Conservation (phyloP, 2,797 vertebrate species). For the Buceros bicornis region DNA sequence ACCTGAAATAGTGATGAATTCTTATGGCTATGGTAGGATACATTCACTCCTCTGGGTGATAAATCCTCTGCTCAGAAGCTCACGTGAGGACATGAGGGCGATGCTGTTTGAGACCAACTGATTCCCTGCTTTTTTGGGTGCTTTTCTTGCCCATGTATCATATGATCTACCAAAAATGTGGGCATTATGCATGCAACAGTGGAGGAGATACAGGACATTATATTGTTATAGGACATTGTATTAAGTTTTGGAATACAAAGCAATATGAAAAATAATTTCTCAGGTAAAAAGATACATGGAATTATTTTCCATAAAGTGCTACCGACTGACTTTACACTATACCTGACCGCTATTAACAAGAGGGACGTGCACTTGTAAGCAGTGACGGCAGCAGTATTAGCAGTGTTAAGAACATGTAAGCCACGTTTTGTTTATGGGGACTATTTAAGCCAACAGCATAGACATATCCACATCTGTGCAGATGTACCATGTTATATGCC, state of each 20-base stretch:
- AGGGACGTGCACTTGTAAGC: not conserved
- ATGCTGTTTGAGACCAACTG: not conserved
- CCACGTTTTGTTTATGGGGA: not conserved
- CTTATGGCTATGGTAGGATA: not conserved
- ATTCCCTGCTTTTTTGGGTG: not conserved
- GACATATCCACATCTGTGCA: not conserved
- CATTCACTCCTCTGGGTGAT: not conserved
- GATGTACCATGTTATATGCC: not conserved
- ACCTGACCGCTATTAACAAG: not conserved
- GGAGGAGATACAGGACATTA: not conserved
- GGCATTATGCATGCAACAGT: rapidly evolving
- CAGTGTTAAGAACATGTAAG: not conserved
- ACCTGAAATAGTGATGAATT: not conserved
- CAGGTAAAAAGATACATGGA: not conserved
- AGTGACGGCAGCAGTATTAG: not conserved
- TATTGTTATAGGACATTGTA: not conserved
- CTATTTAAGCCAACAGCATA: not conserved
- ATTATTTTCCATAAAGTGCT: not conserved
- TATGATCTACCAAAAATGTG: not conserved
- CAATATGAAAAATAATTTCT: not conserved
- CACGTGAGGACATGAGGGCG: not conserved
- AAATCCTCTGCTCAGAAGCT: not conserved
- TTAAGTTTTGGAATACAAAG: not conserved
- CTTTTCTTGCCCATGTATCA: not conserved
- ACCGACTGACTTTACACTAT: not conserved